A percentile compares a stretch with the other conserved stretches of the same genome.
phyloP scores from a whole-genome alignment of 2,113 vertebrate species.

The Forbesichthys papilliferus region DNA sequence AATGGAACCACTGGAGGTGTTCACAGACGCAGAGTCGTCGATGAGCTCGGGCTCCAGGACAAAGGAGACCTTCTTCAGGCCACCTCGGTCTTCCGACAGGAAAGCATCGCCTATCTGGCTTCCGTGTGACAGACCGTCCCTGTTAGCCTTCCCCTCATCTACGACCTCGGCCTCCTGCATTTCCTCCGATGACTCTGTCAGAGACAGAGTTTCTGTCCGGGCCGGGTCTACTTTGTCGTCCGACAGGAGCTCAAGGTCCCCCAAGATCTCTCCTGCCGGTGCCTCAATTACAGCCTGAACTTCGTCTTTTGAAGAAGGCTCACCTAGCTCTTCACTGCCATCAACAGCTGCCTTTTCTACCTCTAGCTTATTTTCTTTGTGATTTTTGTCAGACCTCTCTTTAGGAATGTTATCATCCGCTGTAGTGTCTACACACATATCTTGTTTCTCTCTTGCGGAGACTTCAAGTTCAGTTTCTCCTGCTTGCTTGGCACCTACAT shows the following conservation, averaged over 20 bases:
- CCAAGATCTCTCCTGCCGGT: not conserved
- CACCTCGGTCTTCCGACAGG: conserved; percentile 8
- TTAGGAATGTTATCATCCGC: not conserved
- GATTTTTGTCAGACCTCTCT: not conserved
- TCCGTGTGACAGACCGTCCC: not conserved
- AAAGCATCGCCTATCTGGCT: not conserved
- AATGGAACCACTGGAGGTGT: conserved; percentile 28
- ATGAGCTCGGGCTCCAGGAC: conserved; percentile 61
- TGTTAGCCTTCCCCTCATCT: not conserved
- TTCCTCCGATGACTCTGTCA: not conserved
- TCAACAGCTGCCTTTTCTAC: not conserved
- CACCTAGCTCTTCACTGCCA: not conserved
- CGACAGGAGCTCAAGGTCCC: not conserved
- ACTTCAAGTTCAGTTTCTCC: not conserved
- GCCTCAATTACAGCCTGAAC: not conserved
- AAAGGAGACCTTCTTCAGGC: conserved; percentile 61
- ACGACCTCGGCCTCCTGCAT: not conserved
- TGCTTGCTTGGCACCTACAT: not conserved
- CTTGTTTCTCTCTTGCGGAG: not conserved
- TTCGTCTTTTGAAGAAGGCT: not conserved
- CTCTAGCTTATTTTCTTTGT: not conserved
- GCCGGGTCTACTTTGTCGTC: not conserved
- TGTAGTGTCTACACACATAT: not conserved
- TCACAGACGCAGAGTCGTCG: conserved; percentile 8
- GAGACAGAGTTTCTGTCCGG: not conserved